Percentiles rank a stretch among this genome's conserved stretches.
These are phyloP conservation scores for Etheostoma perlongum DNA, from an alignment of 2,797 vertebrate genomes.

Conservation along the genomic window DNA sequence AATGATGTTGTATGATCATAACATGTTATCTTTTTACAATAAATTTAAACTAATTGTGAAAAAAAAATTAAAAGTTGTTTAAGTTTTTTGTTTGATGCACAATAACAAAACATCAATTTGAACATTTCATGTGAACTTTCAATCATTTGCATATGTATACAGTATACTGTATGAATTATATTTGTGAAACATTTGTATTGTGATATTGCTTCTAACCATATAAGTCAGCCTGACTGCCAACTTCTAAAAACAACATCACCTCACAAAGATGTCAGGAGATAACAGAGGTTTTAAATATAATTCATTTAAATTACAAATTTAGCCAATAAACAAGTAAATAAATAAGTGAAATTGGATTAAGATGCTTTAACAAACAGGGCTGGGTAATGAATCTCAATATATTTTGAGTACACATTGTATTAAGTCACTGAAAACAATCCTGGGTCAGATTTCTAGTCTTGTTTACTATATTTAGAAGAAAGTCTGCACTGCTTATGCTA, in stretches of 20 bases:
- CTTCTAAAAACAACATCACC: too few species aligned
- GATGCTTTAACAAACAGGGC: neutral
- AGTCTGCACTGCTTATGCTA: neutral
- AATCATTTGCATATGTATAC: neutral
- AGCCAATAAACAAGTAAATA: neutral
- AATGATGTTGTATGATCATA: neutral
- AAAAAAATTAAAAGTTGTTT: neutral
- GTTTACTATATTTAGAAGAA: neutral
- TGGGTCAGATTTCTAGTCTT: neutral
- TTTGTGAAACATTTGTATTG: neutral
- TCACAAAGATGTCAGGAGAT: too few species aligned
- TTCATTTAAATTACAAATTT: neutral
- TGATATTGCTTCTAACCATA: neutral
- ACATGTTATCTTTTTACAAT: neutral
- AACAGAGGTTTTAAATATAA: too few species aligned
- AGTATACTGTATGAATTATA: neutral
- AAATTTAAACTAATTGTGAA: neutral
- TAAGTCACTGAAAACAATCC: neutral
- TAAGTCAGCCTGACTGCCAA: too few species aligned
- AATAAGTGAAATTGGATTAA: neutral
- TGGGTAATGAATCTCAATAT: neutral
- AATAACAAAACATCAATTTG: neutral
- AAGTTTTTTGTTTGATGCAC: neutral
- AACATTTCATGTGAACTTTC: neutral
- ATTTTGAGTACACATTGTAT: neutral